phyloP scores from a whole-genome alignment of 2,888 invertebrate genomes.

The Spisula subtruncata region DNA sequence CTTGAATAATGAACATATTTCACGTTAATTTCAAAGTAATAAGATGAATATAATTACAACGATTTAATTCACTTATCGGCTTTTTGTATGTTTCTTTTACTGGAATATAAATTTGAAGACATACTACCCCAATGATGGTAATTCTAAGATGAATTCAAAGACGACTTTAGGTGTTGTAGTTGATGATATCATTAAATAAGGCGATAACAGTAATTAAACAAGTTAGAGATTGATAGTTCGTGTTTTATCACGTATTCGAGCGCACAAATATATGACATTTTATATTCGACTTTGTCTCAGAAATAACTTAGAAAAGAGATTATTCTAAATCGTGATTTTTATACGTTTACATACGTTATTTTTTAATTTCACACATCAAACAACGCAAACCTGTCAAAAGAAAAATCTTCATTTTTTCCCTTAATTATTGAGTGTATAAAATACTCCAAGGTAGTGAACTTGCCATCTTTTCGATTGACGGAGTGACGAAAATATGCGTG shows the following conservation, averaged over 20 bases:
- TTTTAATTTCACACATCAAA: no score
- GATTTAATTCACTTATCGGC: not conserved
- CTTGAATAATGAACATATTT: not conserved
- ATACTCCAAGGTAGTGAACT: no score
- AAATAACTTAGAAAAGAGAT: no score
- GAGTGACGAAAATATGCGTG: not conserved
- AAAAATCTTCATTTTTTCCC: no score
- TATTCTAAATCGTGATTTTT: no score
- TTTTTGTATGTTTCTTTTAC: conserved; percentile 1
- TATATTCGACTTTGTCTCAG: not conserved
- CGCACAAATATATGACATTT: conserved; percentile 1
- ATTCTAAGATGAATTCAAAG: not conserved
- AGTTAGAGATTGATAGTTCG: conserved; percentile 1
- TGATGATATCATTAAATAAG: conserved; percentile 1
- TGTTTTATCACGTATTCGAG: conserved; percentile 1
- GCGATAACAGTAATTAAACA: conserved; percentile 1
- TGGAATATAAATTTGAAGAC: conserved; percentile 1
- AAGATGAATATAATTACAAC: not conserved
- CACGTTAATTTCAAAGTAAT: no score
- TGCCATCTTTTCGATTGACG: not conserved
- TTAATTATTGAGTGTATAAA: no score
- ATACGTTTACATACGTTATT: no score
- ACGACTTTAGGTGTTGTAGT: conserved; percentile 1
- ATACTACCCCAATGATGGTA: not conserved
- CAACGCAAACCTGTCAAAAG: no score